Evolutionary conservation across 2,113 vertebrate genomes (phyloP).

Genomic region (Percopsis transmontana): DNA sequence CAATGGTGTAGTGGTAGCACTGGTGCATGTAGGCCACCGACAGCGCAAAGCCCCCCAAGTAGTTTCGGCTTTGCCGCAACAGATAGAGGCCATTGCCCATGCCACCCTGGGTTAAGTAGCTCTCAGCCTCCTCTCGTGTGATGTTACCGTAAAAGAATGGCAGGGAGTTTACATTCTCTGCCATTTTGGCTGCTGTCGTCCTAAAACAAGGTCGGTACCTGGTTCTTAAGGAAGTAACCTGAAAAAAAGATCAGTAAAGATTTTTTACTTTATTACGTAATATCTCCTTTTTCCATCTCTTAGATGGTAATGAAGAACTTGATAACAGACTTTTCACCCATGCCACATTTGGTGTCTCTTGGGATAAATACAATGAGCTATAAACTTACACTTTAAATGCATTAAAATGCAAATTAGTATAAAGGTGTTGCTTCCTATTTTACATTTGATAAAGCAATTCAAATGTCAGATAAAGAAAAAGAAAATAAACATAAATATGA

Average conservation of each 20-base stretch:
- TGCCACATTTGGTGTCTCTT: no score
- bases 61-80: slow-evolving; percentile 92
- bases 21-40: slow-evolving; percentile 81
- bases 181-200: slow-evolving; percentile 39
- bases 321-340: no score
- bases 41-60: slow-evolving; percentile 90
- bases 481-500: no score
- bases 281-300: neutral
- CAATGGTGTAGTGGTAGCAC: slow-evolving; percentile 94
- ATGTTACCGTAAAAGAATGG: slow-evolving; percentile 95
- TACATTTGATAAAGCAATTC: no score
- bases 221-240: slow-evolving; percentile 21
- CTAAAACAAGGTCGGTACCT: slow-evolving; percentile 1
- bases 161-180: slow-evolving; percentile 80
- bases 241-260: neutral
- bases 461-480: no score
- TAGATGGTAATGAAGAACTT: neutral
- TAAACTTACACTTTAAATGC: no score
- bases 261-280: neutral
- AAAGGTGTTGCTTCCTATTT: no score
- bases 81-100: slow-evolving; percentile 84
- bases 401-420: no score
- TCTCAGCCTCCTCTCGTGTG: slow-evolving; percentile 92
- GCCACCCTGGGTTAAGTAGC: slow-evolving; percentile 84
- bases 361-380: no score